These are phyloP conservation scores for Lynx canadensis DNA, from an alignment of 2,113 vertebrate genomes.

Conservation along the genomic window DNA sequence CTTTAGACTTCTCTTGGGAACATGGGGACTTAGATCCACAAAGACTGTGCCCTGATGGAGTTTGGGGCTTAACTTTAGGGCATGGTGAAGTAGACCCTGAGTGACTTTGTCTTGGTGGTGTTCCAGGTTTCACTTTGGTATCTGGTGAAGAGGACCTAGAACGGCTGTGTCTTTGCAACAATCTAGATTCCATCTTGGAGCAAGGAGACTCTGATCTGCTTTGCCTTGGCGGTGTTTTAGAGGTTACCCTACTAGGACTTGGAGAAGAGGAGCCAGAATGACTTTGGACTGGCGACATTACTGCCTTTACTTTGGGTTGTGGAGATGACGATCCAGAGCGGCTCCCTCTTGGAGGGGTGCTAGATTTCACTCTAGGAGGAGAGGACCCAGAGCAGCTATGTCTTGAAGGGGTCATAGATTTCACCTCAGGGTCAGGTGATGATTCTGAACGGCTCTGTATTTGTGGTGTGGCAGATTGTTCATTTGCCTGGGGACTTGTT, in stretches of 20 bases:
- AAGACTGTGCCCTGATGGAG: conserved; percentile 47
- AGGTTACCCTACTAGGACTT: conserved; percentile 65
- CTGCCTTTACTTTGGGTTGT: conserved; percentile 53
- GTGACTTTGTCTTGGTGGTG: conserved; percentile 65
- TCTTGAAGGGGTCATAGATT: conserved; percentile 71
- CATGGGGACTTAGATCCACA: conserved; percentile 68
- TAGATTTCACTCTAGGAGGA: conserved; percentile 61
- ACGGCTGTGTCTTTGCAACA: conserved; percentile 53
- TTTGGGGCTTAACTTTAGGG: conserved; percentile 71
- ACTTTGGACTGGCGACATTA: conserved; percentile 59
- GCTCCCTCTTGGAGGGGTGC: conserved; percentile 50
- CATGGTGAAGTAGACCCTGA: conserved; percentile 66
- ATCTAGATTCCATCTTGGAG: conserved; percentile 47
- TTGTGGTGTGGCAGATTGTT: conserved; percentile 59
- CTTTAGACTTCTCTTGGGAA: conserved; percentile 64
- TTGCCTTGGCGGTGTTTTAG: conserved; percentile 63
- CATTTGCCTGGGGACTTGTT: conserved; percentile 58
- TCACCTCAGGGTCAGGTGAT: conserved; percentile 67
- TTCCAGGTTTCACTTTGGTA: conserved; percentile 71
- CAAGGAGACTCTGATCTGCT: conserved; percentile 65
- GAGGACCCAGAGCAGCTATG: conserved; percentile 67
- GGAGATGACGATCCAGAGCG: conserved; percentile 60
- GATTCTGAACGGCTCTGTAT: conserved; percentile 68
- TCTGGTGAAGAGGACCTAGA: conserved; percentile 79
- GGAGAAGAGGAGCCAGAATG: conserved; percentile 78